Evolutionary conservation across 2,888 invertebrate species (phyloP), one percentile per base, ranked within the genome.

Genomic region (Exocentrus adspersus): DNA sequence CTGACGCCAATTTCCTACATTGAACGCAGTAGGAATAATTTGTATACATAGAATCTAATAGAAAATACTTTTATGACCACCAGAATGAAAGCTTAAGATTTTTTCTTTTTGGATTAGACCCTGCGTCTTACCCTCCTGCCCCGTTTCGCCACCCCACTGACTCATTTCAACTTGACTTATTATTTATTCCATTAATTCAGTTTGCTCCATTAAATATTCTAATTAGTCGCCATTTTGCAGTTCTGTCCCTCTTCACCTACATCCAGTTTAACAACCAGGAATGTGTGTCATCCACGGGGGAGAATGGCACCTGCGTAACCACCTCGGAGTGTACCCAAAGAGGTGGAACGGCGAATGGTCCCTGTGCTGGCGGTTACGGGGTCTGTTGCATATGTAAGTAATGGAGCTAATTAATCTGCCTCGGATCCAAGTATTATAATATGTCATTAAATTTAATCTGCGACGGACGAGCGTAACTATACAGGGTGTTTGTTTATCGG

Each of bases 241-340:
- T 94, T 81, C 80, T 94, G 7, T 91, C 93, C 0, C 82, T 95
- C 10, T 92, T 95, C 78, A 92, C 92, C 0, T 86, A 93, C 74
- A 89, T 94, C 30, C 90, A 91, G 66, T 92, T 94, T 72, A 89
- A 90, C 1, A 91, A 91, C 67, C 89, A 90, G n/a, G 86, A 87
- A 0, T 95, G 95, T 79, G 84, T 87, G 2, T 91, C 91, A 6
- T 86, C 89, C 0, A 89, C 90, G 0, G 93, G 93, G 0, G 93
- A 94, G 78, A 90, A 90, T 73, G 95, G 95, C 10, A 93, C 91
- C 7, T 95, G 95, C 76, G 85, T 93, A 77, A 87, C 92, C 0
- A 84, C 88, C 67, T 79, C 79, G 78, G 93, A 95, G 79, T 95
- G 95, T 77, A 78, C 86, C 0, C 83, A 87, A 24, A 84, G 90